Evolutionary conservation across 2,113 vertebrate genomes (phyloP), one percentile per base, ranked within the genome.

Genomic region (Mustela nigripes): DNA sequence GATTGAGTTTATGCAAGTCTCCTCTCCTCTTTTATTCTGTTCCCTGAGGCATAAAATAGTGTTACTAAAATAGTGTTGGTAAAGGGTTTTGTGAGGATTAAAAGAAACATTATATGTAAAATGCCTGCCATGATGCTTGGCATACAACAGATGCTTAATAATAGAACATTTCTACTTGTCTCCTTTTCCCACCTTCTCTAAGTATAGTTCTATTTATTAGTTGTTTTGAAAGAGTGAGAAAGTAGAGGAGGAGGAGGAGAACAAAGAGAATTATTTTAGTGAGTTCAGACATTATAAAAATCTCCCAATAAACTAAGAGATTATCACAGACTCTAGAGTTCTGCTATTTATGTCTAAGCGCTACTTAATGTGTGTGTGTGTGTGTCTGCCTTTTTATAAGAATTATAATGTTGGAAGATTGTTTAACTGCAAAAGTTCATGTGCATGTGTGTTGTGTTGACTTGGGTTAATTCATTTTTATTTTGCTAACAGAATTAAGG

Each of bases 241-340:
- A 87, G 36, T 71, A 80, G 89, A 96, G n/a, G 42, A 86, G 69
- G 58, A 86, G 69, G 58, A 86, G 69, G 36, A 82, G 48, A 96
- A 74, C 65, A 95, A 76, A 97, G 56, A 88, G 26, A 91, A 93
- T 95, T 98, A 79, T 58, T 97, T 86, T 94, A 91, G 18, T 69
- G 28, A 96, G 84, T 97, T 82, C 80, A 97, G 67, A 95, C 89
- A 74, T 98, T 85, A 81, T 80, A 63, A 83, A 86, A 97, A 86
- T 89, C 74, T 95, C 33, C 50, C 78, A 98, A 67, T 94, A 58
- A 74, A 97, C 82, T 95, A 85, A 89, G 19, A 98, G 65, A 18
- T 81, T 91, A 71, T 84, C 95, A 60, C 22, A 92, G 63, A 81
- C 53, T 92, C 56, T 67, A 67, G 89, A 95, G 81, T 31, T 84